Base-by-base conservation (phyloP, 2,888 invertebrate species). In the Catocala nupta region DNA sequence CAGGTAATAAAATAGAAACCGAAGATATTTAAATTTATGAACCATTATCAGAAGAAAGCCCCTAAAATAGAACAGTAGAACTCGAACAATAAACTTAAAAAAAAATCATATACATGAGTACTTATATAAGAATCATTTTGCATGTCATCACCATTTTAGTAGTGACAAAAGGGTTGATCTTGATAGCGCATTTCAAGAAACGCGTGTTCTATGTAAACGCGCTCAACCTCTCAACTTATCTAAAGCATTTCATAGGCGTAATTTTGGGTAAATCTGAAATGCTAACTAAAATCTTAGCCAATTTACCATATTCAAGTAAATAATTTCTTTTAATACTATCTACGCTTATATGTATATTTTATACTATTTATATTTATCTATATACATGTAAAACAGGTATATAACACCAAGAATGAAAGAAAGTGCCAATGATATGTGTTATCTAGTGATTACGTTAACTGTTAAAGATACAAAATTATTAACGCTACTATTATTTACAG, bases 361-460 rank as follows among this genome's bases (percentile, higher is more conserved):
- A 75, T 77, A 65, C 64, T 77, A 73, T 62, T 68, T 73, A 72
- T 78, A 68, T 71, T 72, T 70, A 75, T 65, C 68, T 85, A 84
- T 86, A 80, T 86, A 88, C 87, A 90, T 75, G 84, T 84, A 82
- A 77, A 73, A 78, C 78, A 83, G 87, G 86, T 86, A 84, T 85
- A 78, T 89, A 89, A 93, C 92, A 93, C 83, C 91, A 86, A 93
- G 89, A 92, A 88, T 91, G 89, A 91, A 86, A 90, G 85, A 87
- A 84, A 86, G 93, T 93, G 93, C 92, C 68, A 83, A 91, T 93
- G 93, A 94, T 94, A 94, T 94, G 93, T 92, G 86, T 89, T 81
- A 75, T 89, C 91, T 90, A 90, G 90, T 91, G 91, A 90, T 82
- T 84, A 77, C 75, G 77, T 82, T 78, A 81, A 75, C 79, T 78